phyloP scores from a whole-genome alignment of 2,888 invertebrate species.

The Dicranocentrus wangi region DNA sequence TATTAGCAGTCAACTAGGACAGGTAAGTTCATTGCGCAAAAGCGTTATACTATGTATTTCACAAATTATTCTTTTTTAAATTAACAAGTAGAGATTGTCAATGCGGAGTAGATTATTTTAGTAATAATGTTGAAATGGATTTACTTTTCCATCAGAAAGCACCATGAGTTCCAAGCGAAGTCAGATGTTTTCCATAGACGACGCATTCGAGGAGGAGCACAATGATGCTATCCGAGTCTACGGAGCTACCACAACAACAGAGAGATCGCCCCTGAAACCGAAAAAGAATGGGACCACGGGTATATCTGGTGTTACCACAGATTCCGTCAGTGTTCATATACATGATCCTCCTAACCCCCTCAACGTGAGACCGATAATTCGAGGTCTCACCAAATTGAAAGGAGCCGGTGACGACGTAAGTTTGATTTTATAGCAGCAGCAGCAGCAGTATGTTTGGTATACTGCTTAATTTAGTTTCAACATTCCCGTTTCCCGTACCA shows the following conservation, averaged over 20 bases:
- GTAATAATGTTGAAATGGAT: not conserved
- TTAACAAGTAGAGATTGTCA: no score
- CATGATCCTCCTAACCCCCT: conserved; percentile 74
- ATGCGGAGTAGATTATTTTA: not conserved
- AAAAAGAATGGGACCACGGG: conserved; percentile 74
- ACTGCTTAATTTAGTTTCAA: not conserved
- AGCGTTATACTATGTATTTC: no score
- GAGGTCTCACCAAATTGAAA: conserved; percentile 72
- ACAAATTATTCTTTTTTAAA: not conserved
- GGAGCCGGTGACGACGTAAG: conserved; percentile 74
- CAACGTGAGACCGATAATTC: conserved; percentile 72
- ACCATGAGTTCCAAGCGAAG: conserved; percentile 70
- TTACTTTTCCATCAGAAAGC: conserved; percentile 7
- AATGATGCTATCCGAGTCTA: conserved; percentile 88
- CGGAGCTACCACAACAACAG: conserved; percentile 80
- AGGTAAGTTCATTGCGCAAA: no score
- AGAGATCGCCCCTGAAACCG: conserved; percentile 81
- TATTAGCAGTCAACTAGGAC: not conserved
- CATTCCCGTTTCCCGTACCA: not conserved
- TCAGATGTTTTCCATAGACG: conserved; percentile 83
- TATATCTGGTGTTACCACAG: conserved; percentile 75
- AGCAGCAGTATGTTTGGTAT: no score
- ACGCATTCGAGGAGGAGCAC: conserved; percentile 89
- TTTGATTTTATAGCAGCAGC: not conserved
- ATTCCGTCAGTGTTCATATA: conserved; percentile 77